phyloP scores from a whole-genome alignment of 1,140 invertebrate species.

The Chironomus striatipennis region DNA sequence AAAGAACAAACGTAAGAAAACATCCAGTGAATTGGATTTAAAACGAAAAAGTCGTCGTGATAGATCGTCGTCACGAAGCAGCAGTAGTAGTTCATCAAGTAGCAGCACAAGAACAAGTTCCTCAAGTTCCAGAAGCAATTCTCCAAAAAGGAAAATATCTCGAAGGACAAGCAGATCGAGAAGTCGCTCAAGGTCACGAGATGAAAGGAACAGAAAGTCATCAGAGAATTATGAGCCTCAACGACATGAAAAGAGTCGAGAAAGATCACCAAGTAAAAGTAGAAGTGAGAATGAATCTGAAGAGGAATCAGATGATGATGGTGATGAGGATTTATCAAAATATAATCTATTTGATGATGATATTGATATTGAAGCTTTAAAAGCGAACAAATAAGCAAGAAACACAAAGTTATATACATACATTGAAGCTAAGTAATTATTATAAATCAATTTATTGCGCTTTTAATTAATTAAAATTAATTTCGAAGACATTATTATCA shows the following conservation, averaged over 20 bases:
- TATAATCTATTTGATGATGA: slow-evolving; percentile 19
- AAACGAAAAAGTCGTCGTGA: neutral
- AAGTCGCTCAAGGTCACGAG: neutral
- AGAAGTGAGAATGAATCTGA: neutral
- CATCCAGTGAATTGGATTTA: neutral
- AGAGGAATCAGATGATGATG: neutral
- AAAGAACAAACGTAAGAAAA: slow-evolving; percentile 52
- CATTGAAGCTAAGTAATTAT: too few relatives aligned
- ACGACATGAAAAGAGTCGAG: neutral
- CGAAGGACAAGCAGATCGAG: neutral
- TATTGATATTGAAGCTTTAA: neutral
- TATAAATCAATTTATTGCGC: too few relatives aligned
- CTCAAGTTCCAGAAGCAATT: slow-evolving; percentile 3
- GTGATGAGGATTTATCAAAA: slow-evolving; percentile 15
- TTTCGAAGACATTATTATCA: too few relatives aligned
- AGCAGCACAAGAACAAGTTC: neutral
- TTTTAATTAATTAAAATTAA: too few relatives aligned
- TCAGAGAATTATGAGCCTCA: neutral
- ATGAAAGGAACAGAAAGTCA: neutral
- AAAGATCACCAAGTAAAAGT: neutral
- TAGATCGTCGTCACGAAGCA: neutral
- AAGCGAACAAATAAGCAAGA: neutral
- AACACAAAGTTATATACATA: too few relatives aligned
- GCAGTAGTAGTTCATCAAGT: neutral
- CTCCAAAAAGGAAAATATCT: neutral